These are phyloP conservation scores for Pseudoips prasinana DNA, from an alignment of 2,888 invertebrate species.

Conservation along the genomic window DNA sequence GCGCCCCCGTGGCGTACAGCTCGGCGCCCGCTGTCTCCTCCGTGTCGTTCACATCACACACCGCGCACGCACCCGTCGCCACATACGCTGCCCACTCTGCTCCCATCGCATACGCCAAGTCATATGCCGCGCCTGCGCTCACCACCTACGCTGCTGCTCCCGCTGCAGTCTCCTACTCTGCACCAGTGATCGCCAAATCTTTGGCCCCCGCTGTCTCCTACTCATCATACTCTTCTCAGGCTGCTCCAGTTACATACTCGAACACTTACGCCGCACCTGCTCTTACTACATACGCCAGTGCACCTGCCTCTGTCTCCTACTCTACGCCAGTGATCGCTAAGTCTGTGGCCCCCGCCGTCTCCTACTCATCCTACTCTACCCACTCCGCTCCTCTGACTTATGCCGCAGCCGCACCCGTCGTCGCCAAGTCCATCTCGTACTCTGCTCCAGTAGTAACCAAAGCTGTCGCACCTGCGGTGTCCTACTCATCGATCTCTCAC, in stretches of 20 bases:
- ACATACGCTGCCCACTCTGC: conserved; percentile 35
- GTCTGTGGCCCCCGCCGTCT: conserved; percentile 33
- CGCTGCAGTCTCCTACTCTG: conserved; percentile 35
- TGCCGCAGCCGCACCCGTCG: conserved; percentile 33
- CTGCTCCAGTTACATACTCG: conserved; percentile 55
- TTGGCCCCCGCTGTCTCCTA: conserved; percentile 22
- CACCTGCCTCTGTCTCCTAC: conserved; percentile 46
- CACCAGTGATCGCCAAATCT: conserved; percentile 39
- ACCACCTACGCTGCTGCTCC: conserved; percentile 31
- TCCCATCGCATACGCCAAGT: conserved; percentile 17
- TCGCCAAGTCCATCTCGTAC: conserved; percentile 32
- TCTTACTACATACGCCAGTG: conserved; percentile 36
- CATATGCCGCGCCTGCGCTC: conserved; percentile 27
- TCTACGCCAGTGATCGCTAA: conserved; percentile 48
- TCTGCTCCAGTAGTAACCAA: conserved; percentile 52
- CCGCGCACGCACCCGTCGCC: conserved; percentile 31
- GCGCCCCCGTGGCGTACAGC: conserved; percentile 64
- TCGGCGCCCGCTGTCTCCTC: conserved; percentile 6
- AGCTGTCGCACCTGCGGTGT: conserved; percentile 42
- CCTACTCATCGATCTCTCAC: conserved; percentile 59
- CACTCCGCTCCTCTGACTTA: not conserved
- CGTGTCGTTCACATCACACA: conserved; percentile 6
- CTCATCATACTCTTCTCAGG: conserved; percentile 44
- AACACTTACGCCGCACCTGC: conserved; percentile 34
- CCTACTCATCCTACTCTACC: conserved; percentile 33